Evolutionary conservation across 2,888 invertebrate genomes (phyloP).

Genomic region (Hirtodrosophila histrioides): DNA sequence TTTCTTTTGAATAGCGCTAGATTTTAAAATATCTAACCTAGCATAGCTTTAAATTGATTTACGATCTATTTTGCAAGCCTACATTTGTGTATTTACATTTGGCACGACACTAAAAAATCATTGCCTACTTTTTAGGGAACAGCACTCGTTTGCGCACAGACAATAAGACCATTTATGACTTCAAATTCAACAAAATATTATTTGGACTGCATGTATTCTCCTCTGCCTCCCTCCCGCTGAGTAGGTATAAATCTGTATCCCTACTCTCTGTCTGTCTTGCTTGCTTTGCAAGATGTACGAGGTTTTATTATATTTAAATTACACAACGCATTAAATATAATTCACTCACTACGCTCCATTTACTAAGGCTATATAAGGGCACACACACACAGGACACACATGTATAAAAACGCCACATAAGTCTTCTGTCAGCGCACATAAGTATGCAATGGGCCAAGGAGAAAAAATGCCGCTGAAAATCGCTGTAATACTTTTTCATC

Average conservation of each 20-base stretch:
- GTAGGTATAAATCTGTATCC: neutral
- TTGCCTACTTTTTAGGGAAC: slow-evolving; percentile 47
- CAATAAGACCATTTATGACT: slow-evolving; percentile 42
- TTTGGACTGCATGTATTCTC: slow-evolving; percentile 36
- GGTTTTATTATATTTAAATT: slow-evolving; percentile 76
- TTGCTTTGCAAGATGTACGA: slow-evolving; percentile 43
- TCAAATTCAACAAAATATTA: slow-evolving; percentile 42
- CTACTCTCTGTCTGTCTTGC: slow-evolving; percentile 3
- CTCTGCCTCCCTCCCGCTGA: neutral
- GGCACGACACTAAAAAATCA: slow-evolving; percentile 30
- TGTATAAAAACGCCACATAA: slow-evolving; percentile 8
- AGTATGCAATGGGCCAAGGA: slow-evolving; percentile 45
- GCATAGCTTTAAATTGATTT: neutral
- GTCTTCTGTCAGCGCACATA: slow-evolving; percentile 48
- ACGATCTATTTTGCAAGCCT: slow-evolving; percentile 16
- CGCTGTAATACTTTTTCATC: slow-evolving; percentile 81
- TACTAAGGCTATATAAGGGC: slow-evolving; percentile 68
- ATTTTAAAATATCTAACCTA: neutral
- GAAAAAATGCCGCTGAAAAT: slow-evolving; percentile 74
- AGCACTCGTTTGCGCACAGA: slow-evolving; percentile 29
- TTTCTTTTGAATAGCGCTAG: too few relatives aligned
- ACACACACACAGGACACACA: slow-evolving; percentile 25
- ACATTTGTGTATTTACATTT: slow-evolving; percentile 18
- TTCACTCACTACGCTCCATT: slow-evolving; percentile 79
- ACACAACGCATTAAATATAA: slow-evolving; percentile 79